Conservation (phyloP, 1,140 invertebrate species). For the Amphibalanus amphitrite region DNA sequence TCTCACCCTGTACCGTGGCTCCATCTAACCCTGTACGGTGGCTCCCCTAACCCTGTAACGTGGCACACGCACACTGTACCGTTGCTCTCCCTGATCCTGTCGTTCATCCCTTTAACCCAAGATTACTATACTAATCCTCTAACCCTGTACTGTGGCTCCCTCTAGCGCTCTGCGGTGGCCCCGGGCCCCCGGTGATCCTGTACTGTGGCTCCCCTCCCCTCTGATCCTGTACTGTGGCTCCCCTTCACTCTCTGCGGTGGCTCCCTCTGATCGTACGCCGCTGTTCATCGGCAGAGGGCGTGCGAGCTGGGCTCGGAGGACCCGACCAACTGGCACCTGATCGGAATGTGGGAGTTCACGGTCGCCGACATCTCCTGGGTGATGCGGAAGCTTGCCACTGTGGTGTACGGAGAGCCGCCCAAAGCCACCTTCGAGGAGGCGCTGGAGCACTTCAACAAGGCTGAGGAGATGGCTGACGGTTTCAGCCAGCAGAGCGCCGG, state of each 20-base stretch:
- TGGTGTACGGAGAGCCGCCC: slow-evolving; percentile 47
- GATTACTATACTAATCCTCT: too few species aligned
- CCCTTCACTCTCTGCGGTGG: slow-evolving; percentile 11
- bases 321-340: background rate
- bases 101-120: too few species aligned
- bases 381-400: slow-evolving; percentile 48
- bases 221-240: background rate
- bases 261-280: background rate
- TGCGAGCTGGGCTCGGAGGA: background rate
- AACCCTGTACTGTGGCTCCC: too few species aligned
- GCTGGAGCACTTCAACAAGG: slow-evolving; percentile 40
- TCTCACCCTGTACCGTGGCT: too few species aligned
- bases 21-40: too few species aligned
- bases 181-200: slow-evolving; percentile 3
- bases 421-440: slow-evolving; percentile 45
- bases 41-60: too few species aligned
- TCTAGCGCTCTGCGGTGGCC: too few species aligned
- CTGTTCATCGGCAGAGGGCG: background rate
- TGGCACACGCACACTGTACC: too few species aligned
- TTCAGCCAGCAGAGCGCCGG: background rate
- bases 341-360: background rate
- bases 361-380: slow-evolving; percentile 45
- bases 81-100: too few species aligned
- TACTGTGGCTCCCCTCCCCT: background rate
- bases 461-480: slow-evolving; percentile 33